Evolutionary conservation across 2,888 invertebrate genomes (phyloP).

Genomic region (Chesias legatella): DNA sequence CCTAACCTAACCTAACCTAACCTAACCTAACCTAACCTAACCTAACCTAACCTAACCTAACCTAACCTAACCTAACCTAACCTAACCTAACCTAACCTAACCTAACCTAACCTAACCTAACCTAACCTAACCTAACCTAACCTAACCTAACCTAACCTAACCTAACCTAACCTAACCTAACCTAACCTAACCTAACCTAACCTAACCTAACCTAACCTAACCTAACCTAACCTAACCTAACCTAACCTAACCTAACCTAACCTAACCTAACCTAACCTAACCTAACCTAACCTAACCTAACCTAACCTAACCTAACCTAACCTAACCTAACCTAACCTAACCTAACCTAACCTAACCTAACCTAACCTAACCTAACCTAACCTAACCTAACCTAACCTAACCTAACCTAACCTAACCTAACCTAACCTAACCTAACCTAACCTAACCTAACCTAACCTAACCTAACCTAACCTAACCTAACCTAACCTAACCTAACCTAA

Average conservation of each 20-base stretch:
- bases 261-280: slow-evolving; percentile 24
- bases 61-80: no score
- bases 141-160: slow-evolving; percentile 23
- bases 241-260: slow-evolving; percentile 24
- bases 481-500: no score
- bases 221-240: slow-evolving; percentile 24
- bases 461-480: no score
- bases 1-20: no score
- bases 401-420: slow-evolving; percentile 19
- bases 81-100: no score
- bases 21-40: no score
- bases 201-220: slow-evolving; percentile 26
- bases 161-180: slow-evolving; percentile 26
- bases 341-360: slow-evolving; percentile 23
- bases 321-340: slow-evolving; percentile 26
- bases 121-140: slow-evolving; percentile 23
- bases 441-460: no score
- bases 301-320: slow-evolving; percentile 24
- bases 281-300: slow-evolving; percentile 24
- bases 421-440: slow-evolving; percentile 14
- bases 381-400: slow-evolving; percentile 23
- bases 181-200: slow-evolving; percentile 25
- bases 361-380: slow-evolving; percentile 22
- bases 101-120: no score
- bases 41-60: no score